Base-by-base conservation (phyloP, 2,797 vertebrate genomes). In the Falco concolor region DNA sequence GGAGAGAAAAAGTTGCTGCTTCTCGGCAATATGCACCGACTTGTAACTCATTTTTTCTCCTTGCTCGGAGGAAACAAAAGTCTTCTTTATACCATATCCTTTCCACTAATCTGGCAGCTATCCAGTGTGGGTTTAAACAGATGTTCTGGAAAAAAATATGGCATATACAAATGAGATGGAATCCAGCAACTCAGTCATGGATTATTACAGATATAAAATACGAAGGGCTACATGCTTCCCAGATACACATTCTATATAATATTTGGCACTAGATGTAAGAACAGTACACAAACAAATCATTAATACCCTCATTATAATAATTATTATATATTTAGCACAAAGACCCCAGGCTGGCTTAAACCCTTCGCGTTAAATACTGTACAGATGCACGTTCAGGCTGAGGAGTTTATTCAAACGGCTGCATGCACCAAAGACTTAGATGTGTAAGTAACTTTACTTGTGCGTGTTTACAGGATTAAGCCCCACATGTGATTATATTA, bases 141-240 rank as follows among this genome's bases (percentile, higher is more conserved):
- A 97, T 97, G 96, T 97, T 97, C 92, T 90, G 91, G 89, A 96
- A 96, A 96, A 97, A 96, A 96, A 94, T 91, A 96, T 93, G 94
- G 95, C 94, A 94, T 96, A 89, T 96, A 96, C 94, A 96, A 96
- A 96, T 85, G 94, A 96, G 96, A 95, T 68, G 57, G 92, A 94
- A 96, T 95, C 94, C 94, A 97, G 94, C 82, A 96, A 95, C 81
- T 94, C 96, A 96, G 94, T 93, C 87, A 92, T 96, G 96, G 94
- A 91, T 96, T 96, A 95, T 96, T 96, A 96, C 92, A 97, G 94
- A 96, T 95, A 93, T 69, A 96, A 96, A 96, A 96, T 91, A 91
- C 52, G 49, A 93, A 95, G 84, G 82, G 61, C 91, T 91, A 85
- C 93, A 96, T 95, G 94, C 89, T 96, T 97, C 95, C 92, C 89